Conservation (phyloP, 2,888 invertebrate species). For the Scotopteryx bipunctaria region DNA sequence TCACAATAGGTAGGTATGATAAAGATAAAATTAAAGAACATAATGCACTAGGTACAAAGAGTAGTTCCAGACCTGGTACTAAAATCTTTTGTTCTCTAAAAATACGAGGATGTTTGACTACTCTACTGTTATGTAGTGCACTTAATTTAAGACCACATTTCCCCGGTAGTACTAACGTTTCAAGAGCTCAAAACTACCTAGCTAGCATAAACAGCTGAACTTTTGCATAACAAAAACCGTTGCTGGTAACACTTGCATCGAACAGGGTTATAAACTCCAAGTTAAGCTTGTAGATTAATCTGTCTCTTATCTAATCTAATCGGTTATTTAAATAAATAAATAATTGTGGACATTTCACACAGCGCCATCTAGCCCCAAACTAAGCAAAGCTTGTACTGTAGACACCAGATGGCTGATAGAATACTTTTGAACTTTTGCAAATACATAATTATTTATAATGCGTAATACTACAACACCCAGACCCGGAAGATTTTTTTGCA, state of each 20-base stretch:
- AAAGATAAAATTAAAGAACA: too few relatives aligned
- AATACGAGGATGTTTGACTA: neutral
- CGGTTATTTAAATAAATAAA: too few relatives aligned
- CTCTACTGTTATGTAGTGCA: neutral
- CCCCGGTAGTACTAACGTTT: neutral
- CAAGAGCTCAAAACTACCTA: neutral
- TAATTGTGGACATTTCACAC: too few relatives aligned
- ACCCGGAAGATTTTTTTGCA: too few relatives aligned
- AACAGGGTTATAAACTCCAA: neutral
- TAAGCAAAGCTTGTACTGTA: too few relatives aligned
- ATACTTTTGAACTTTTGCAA: too few relatives aligned
- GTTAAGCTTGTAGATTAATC: neutral
- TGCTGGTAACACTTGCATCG: neutral
- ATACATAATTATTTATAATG: too few relatives aligned
- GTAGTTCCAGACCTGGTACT: neutral
- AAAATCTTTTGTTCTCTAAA: neutral
- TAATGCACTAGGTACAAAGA: too few relatives aligned
- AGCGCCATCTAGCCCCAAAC: too few relatives aligned
- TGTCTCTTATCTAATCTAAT: neutral
- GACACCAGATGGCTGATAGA: too few relatives aligned
- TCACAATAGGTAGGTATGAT: too few relatives aligned
- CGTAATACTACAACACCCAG: too few relatives aligned
- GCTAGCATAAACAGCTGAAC: slow-evolving; percentile 9
- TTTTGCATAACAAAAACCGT: slow-evolving; percentile 22
- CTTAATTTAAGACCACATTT: slow-evolving; percentile 13